Base-by-base conservation (phyloP, 2,113 vertebrate species). In the Oryzias curvinotus region DNA sequence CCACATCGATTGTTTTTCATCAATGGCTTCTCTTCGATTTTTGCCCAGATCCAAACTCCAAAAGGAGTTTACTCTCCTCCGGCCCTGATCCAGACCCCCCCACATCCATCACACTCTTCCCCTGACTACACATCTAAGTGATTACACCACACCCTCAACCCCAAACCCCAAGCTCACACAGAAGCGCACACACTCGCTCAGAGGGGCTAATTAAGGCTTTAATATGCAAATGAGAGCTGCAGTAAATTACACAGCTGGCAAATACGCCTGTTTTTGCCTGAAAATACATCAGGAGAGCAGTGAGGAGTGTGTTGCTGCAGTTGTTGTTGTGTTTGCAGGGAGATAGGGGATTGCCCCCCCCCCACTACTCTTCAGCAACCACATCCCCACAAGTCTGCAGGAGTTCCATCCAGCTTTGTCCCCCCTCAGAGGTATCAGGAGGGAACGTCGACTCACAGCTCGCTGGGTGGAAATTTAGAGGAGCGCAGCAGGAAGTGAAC, bases 191-290 rank as follows among this genome's bases (percentile, higher is more conserved):
- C 89, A 87, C 91, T 88, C 92, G 92, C 96, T 95, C 95, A 87
- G 93, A 96, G 96, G 95, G 94, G 94, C 95, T 98, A 96, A 98
- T 98, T 98, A 98, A 94, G 94, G 94, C 95, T 96, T 97, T 95
- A 96, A 96, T 97, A 98, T 98, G 96, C 92, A 98, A 98, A 98
- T 97, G 91, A 95, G 94, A 92, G 91, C 87, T 82, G 88, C 91
- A 93, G 92, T 93, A 95, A 96, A 98, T 96, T 96, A 96, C 91
- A 93, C 95, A 98, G 94, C 94, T 95, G 93, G 94, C 94, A 96
- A 96, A 96, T 96, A 95, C 92, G 94, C 95, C 95, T 94, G 93
- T 94, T 96, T 97, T 87, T 88, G 85, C 88, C 87, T 89, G 89
- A 91, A 91, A 91, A 91, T 91, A 89, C 82, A 90, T 87, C 89